Percentiles rank a stretch among this genome's conserved stretches.
These are phyloP conservation scores for Tenthredo mesomela DNA, from an alignment of 2,888 invertebrate species.

Conservation along the genomic window DNA sequence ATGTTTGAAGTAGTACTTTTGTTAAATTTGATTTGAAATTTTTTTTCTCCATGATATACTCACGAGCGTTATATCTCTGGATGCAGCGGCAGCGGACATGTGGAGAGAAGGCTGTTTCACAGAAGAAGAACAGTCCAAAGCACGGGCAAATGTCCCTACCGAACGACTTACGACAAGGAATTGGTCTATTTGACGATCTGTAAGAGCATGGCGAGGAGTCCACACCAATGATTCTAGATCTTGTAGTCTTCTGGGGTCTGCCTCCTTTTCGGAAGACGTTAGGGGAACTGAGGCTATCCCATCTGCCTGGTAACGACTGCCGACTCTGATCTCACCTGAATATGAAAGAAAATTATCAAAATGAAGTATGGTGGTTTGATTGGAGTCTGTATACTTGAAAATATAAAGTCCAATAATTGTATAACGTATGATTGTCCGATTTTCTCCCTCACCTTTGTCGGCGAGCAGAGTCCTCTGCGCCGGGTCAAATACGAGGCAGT, in stretches of 20 bases:
- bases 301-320: slow-evolving; percentile 98
- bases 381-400: too few relatives aligned
- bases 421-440: slow-evolving; percentile 80
- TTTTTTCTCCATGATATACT: slow-evolving; percentile 65
- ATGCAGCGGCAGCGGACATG: slow-evolving; percentile 99
- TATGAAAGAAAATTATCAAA: slow-evolving; percentile 19
- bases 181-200: slow-evolving; percentile 98
- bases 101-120: slow-evolving; percentile 99
- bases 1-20: not conserved
- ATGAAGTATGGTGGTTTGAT: slow-evolving; percentile 7
- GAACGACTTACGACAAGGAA: slow-evolving; percentile 97
- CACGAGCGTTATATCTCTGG: slow-evolving; percentile 97
- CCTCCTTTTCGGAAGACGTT: slow-evolving; percentile 77
- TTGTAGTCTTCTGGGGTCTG: slow-evolving; percentile 84
- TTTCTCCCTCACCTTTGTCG: slow-evolving; percentile 90
- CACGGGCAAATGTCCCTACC: slow-evolving; percentile 99
- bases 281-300: slow-evolving; percentile 83
- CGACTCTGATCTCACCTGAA: slow-evolving; percentile 83
- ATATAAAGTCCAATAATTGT: too few relatives aligned
- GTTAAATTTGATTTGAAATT: too few relatives aligned
- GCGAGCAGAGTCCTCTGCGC: slow-evolving; percentile 99
- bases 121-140: slow-evolving; percentile 98
- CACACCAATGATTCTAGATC: slow-evolving; percentile 96
- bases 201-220: slow-evolving; percentile 94
- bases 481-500: slow-evolving; percentile 99